Evolutionary conservation across 2,113 vertebrate genomes (phyloP).

Genomic region (Poecilia latipinna): DNA sequence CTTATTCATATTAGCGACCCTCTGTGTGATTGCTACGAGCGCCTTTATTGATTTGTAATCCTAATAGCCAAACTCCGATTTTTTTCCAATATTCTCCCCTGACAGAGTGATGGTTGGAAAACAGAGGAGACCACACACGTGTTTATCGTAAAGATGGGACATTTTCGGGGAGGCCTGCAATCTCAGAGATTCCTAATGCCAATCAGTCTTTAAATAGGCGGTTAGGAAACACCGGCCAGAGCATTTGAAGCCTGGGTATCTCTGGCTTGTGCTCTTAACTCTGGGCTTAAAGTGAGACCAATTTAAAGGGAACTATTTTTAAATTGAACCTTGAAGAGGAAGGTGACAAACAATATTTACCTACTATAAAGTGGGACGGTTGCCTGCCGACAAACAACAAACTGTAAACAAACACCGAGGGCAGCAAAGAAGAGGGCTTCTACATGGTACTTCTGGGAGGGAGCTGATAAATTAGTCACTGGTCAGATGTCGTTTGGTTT

Average conservation of each 20-base stretch:
- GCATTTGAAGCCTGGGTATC: conserved; percentile 40
- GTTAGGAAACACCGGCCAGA: conserved; percentile 14
- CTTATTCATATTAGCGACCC: neutral
- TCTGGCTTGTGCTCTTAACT: conserved; percentile 32
- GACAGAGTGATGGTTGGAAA: conserved; percentile 37
- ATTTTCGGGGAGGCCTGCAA: conserved; percentile 1
- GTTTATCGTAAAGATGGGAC: conserved; percentile 32
- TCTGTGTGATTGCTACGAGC: too few relatives aligned
- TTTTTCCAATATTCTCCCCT: conserved; percentile 27
- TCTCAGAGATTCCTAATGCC: conserved; percentile 32
- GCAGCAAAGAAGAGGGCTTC: neutral
- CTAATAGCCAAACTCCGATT: conserved; percentile 16
- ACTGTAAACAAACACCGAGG: conserved; percentile 21
- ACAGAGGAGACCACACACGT: conserved; percentile 5
- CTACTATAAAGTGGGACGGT: conserved; percentile 48
- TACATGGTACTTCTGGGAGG: neutral
- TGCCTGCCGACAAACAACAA: conserved; percentile 16
- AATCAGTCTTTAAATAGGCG: conserved; percentile 26
- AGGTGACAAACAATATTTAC: conserved; percentile 54
- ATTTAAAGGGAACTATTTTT: conserved; percentile 53
- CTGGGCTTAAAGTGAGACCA: neutral
- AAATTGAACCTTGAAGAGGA: conserved; percentile 25
- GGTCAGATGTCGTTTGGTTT: neutral
- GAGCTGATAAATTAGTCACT: neutral
- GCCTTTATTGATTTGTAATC: neutral